A percentile compares a stretch with the other conserved stretches of the same genome.
phyloP scores from a whole-genome alignment of 2,797 vertebrate species.

The Mycteria americana region DNA sequence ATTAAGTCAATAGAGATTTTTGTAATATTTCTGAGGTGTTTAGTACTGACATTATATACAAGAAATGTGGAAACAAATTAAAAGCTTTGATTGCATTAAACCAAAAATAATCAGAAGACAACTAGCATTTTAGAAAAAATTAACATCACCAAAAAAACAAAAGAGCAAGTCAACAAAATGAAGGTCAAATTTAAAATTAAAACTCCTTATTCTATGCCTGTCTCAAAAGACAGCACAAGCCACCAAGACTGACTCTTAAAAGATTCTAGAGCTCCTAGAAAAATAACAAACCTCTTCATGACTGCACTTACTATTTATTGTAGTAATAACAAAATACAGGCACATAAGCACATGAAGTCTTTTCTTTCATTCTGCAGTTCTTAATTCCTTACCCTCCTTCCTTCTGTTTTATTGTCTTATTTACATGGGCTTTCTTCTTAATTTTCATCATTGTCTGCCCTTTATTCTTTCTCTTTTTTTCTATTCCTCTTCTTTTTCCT shows the following conservation, averaged over 20 bases:
- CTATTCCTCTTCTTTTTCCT: neutral
- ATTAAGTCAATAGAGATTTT: neutral
- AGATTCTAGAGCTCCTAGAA: neutral
- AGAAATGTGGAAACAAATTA: neutral
- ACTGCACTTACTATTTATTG: neutral
- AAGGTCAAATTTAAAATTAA: neutral
- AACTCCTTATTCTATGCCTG: neutral
- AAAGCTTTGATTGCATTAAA: neutral
- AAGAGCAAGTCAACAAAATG: neutral
- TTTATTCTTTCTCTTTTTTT: neutral
- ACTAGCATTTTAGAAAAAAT: neutral
- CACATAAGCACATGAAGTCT: neutral
- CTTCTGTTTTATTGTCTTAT: neutral
- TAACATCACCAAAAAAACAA: neutral
- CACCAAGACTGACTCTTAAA: neutral
- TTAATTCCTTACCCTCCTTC: neutral
- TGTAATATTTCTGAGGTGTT: neutral
- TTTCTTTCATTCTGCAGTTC: neutral
- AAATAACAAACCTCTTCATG: neutral
- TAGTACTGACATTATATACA: neutral
- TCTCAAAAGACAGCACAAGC: neutral
- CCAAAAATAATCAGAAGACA: neutral
- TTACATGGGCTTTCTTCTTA: neutral
- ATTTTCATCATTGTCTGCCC: neutral
- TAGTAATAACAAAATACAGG: neutral